These are phyloP conservation scores for Macrocentrus cingulum DNA, from an alignment of 1,140 invertebrate species.

Conservation along the genomic window DNA sequence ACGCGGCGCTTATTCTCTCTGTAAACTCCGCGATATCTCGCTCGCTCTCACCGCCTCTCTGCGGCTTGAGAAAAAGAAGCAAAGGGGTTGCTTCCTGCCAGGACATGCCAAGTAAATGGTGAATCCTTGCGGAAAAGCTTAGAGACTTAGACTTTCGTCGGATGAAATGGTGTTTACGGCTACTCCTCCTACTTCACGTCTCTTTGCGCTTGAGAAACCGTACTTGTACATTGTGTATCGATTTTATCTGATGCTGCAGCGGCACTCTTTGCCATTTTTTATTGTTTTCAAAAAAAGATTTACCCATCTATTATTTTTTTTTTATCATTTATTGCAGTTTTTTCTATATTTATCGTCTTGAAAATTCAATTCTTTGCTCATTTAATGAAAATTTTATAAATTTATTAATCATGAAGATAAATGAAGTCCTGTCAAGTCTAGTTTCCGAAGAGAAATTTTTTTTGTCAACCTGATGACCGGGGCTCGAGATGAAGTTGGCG, in stretches of 20 bases:
- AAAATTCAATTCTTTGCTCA: no score
- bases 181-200: slow-evolving; percentile 10
- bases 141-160: slow-evolving; percentile 38
- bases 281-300: no score
- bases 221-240: not conserved
- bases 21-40: not conserved
- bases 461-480: no score
- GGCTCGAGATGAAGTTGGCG: no score
- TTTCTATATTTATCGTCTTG: not conserved
- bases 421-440: no score
- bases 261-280: no score
- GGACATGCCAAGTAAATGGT: slow-evolving; percentile 32
- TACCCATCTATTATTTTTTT: no score
- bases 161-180: slow-evolving; percentile 41
- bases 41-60: not conserved
- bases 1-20: not conserved
- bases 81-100: slow-evolving; percentile 30
- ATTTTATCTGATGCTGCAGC: not conserved
- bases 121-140: slow-evolving; percentile 53
- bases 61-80: slow-evolving; percentile 24
- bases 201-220: not conserved
- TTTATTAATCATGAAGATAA: no score
- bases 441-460: no score
- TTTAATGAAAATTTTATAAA: no score
- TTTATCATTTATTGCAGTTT: not conserved